A percentile compares a stretch with the other conserved stretches of the same genome.
Conservation (phyloP, 2,888 invertebrate genomes). For the Drosophila formosana region DNA sequence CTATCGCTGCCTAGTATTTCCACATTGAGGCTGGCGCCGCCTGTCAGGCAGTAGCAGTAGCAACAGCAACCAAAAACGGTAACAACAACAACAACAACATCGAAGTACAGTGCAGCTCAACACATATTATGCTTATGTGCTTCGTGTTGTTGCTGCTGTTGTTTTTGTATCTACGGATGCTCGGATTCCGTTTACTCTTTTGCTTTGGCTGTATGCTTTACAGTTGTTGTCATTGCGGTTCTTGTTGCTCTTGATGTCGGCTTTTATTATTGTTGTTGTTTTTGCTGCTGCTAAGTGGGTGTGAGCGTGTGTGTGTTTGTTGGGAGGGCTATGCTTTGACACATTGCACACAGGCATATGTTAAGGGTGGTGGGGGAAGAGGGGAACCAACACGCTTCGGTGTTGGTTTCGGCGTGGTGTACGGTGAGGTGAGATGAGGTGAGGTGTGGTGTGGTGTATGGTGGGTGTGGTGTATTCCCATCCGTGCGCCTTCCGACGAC, state of each 20-base stretch:
- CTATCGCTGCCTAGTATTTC: slow-evolving; percentile 53
- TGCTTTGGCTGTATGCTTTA: slow-evolving; percentile 64
- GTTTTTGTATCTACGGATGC: slow-evolving; percentile 60
- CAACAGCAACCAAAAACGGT: slow-evolving; percentile 63
- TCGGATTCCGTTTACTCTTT: slow-evolving; percentile 70
- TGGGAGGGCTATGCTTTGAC: slow-evolving; percentile 55
- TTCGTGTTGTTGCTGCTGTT: slow-evolving; percentile 15
- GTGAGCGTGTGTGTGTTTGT: slow-evolving; percentile 29
- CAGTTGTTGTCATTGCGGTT: slow-evolving; percentile 78
- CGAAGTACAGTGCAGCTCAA: slow-evolving; percentile 72
- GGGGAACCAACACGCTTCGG: slow-evolving; percentile 19
- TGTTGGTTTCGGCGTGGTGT: slow-evolving; percentile 39
- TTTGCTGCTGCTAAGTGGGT: slow-evolving; percentile 60
- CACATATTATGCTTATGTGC: slow-evolving; percentile 66
- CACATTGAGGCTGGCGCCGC: slow-evolving; percentile 69
- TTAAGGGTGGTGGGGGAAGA: slow-evolving; percentile 2
- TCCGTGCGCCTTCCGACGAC: slow-evolving; percentile 23
- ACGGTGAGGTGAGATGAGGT: too few relatives aligned
- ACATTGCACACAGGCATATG: slow-evolving; percentile 60
- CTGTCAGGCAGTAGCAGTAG: slow-evolving; percentile 43
- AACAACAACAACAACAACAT: slow-evolving; percentile 45
- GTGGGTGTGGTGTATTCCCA: slow-evolving; percentile 40
- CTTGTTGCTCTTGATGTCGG: slow-evolving; percentile 72
- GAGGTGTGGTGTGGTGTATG: not conserved
- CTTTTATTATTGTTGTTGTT: slow-evolving; percentile 52